Base-by-base conservation (phyloP, 2,113 vertebrate species). In the Poeciliopsis turrubarensis region DNA sequence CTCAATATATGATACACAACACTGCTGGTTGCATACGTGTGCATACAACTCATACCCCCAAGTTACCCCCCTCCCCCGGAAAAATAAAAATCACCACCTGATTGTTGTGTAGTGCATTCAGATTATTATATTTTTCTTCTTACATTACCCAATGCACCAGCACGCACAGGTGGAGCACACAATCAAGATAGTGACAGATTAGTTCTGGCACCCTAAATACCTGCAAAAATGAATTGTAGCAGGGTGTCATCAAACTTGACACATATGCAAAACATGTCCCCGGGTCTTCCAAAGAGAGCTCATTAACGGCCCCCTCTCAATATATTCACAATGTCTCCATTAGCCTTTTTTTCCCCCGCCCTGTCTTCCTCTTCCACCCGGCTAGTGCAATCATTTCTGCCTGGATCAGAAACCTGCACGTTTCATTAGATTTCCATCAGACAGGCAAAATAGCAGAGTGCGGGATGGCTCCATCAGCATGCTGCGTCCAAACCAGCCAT, bases 381-480 rank as follows among this genome's bases (percentile, higher is more conserved):
- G 61, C 30, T 1, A 68, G 77, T 64, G 65, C 72, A 84, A 61
- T 80, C 60, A 41, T 77, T 77, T 85, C 70, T 67, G 83, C 70
- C 44, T 68, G 71, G 70, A 77, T 81, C 72, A 77, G 73, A 84
- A 81, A 72, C 77, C 63, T 77, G 54, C 74, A 81, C 12, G 62
- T 83, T 90, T 82, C 77, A 86, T 87, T 89, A 79, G 70, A 75
- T 83, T 78, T 83, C 77, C 75, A 76, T 84, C 72, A 81, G 73
- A 72, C 68, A 78, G 68, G 70, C 67, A 74, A 77, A 79, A 83
- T 73, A 83, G 60, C 64, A 31, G 25, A 72, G 75, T 66, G 80
- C 73, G n/a, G 47, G 60, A 37, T 60, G 31, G 73, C 72, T 64
- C 39, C 78, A 83, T 80, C 74, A 73, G 62, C 64, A 78, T 34